phyloP scores from a whole-genome alignment of 1,140 invertebrate species.

The Akabosia matsudoensis region DNA sequence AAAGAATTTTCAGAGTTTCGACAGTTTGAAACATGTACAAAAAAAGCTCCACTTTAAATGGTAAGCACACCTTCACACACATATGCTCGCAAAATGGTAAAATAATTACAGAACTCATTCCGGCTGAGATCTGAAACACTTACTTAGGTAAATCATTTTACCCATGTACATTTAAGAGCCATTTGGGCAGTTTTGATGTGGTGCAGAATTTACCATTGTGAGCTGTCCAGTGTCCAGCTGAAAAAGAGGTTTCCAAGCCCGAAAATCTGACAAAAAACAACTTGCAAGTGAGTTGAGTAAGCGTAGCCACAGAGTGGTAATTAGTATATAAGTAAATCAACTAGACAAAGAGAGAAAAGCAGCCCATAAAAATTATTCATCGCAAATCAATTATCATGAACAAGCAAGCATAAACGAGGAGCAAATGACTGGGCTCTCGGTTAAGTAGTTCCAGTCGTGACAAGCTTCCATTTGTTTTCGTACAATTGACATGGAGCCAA shows the following conservation, averaged over 20 bases:
- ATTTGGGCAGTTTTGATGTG: too few relatives aligned
- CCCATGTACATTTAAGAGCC: too few relatives aligned
- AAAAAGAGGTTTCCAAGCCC: neutral
- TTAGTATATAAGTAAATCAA: slow-evolving; percentile 20
- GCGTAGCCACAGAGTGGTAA: neutral
- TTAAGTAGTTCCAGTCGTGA: slow-evolving; percentile 22
- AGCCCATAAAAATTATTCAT: slow-evolving; percentile 23
- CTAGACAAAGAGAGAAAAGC: slow-evolving; percentile 7
- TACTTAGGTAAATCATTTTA: too few relatives aligned
- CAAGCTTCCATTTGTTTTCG: slow-evolving; percentile 23
- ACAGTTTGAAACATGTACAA: too few relatives aligned
- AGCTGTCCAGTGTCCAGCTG: neutral
- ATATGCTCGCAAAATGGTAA: too few relatives aligned
- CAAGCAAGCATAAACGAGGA: neutral
- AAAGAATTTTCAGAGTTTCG: too few relatives aligned
- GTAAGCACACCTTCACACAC: too few relatives aligned
- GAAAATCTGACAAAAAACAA: neutral
- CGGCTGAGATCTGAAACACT: too few relatives aligned
- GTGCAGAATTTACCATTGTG: too few relatives aligned
- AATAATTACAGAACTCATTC: too few relatives aligned
- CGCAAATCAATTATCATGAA: slow-evolving; percentile 22
- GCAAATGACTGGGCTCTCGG: neutral
- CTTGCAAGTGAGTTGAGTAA: neutral
- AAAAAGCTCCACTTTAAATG: too few relatives aligned
- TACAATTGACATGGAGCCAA: slow-evolving; percentile 18